Evolutionary conservation across 2,888 invertebrate species (phyloP).

Genomic region (Drosophila testacea): DNA sequence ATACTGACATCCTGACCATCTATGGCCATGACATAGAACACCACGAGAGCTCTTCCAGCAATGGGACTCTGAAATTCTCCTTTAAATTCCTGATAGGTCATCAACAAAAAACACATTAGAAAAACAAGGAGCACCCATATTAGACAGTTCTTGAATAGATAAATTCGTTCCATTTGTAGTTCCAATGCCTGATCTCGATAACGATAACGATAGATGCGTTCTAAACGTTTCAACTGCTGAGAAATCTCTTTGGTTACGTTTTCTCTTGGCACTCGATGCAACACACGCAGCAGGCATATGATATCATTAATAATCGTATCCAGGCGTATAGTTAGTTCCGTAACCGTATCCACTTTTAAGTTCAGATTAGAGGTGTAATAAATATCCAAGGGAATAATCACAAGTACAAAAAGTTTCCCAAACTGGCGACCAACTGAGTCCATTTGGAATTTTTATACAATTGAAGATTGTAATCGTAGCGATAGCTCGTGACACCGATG

Average conservation of each 20-base stretch:
- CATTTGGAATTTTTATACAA: constrained; percentile 22
- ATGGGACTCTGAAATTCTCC: rapidly evolving
- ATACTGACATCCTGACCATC: constrained; percentile 16
- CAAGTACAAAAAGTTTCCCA: constrained; percentile 24
- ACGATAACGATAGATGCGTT: constrained; percentile 21
- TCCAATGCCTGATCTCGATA: background rate
- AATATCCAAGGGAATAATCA: background rate
- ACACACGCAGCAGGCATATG: constrained; percentile 30
- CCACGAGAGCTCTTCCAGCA: rapidly evolving
- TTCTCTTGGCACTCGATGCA: constrained; percentile 34
- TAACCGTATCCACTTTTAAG: background rate
- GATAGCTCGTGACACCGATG: constrained; percentile 48
- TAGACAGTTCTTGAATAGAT: constrained; percentile 26
- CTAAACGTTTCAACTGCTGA: constrained; percentile 12
- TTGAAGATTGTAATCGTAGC: constrained; percentile 35
- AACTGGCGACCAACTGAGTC: constrained; percentile 32
- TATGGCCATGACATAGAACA: constrained; percentile 9
- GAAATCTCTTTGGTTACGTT: constrained; percentile 8
- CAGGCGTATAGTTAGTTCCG: background rate
- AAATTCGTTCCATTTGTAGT: constrained; percentile 15
- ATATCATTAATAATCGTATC: constrained; percentile 23
- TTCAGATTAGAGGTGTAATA: background rate
- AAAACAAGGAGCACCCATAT: constrained; percentile 10
- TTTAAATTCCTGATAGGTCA: background rate
- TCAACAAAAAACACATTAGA: background rate